Conservation (phyloP, 2,797 vertebrate genomes). For the Emys orbicularis region DNA sequence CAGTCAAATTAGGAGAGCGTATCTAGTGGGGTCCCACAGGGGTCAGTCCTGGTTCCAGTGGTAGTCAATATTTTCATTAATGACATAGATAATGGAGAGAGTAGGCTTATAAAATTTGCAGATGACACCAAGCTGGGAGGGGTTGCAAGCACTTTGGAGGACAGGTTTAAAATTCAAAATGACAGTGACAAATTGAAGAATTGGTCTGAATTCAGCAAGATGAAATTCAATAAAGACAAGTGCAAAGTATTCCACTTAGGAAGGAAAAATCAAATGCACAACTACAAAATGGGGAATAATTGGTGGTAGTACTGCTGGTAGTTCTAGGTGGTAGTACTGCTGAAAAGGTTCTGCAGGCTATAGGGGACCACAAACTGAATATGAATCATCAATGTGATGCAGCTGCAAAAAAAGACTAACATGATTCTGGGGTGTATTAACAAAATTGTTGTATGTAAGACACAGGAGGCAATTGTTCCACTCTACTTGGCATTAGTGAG, state of each 20-base stretch:
- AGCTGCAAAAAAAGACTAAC: too few species aligned
- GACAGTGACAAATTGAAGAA: not conserved
- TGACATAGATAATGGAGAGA: not conserved
- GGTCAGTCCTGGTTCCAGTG: not conserved
- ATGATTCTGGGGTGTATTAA: not conserved
- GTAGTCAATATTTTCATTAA: not conserved
- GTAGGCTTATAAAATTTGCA: not conserved
- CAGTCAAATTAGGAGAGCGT: not conserved
- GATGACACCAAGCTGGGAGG: not conserved
- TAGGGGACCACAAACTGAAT: not conserved
- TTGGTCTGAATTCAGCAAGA: not conserved
- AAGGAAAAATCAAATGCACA: not conserved
- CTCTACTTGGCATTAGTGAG: not conserved
- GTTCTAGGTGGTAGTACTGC: not conserved
- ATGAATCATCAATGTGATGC: not conserved
- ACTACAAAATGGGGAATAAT: not conserved
- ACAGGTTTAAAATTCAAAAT: not conserved
- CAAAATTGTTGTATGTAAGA: not conserved
- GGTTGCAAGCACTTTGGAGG: not conserved
- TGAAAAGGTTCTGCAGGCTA: not conserved
- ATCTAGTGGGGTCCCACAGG: not conserved
- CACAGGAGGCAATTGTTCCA: not conserved
- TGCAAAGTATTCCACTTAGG: not conserved
- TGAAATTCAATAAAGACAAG: not conserved
- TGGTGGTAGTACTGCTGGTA: not conserved